Conservation (phyloP, 2,113 vertebrate genomes). For the Poeciliopsis occidentalis region DNA sequence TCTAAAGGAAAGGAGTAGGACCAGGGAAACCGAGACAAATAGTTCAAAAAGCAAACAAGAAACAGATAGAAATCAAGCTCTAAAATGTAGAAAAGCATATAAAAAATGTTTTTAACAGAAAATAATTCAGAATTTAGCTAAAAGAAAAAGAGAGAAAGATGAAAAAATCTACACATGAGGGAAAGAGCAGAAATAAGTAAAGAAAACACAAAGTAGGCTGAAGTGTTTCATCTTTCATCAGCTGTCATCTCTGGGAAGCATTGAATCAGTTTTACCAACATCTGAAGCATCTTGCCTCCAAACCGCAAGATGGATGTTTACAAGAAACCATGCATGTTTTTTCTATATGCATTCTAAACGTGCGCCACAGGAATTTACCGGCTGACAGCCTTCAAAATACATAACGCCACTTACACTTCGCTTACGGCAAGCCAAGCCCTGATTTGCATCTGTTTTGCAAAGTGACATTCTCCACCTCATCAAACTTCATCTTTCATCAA, state of each 20-base stretch:
- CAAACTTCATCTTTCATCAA: slow-evolving; percentile 10
- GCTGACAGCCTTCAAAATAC: slow-evolving; percentile 47
- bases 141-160: background rate
- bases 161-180: background rate
- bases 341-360: slow-evolving; percentile 13
- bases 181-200: background rate
- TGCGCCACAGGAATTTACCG: slow-evolving; percentile 9
- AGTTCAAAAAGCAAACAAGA: slow-evolving; percentile 43
- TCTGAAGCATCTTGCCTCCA: slow-evolving; percentile 28
- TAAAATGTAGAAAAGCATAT: slow-evolving; percentile 10
- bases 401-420: slow-evolving; percentile 20
- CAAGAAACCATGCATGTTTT: background rate
- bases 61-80: slow-evolving; percentile 17
- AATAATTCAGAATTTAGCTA: slow-evolving; percentile 25
- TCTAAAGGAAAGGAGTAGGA: slow-evolving; percentile 31
- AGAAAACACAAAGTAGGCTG: background rate
- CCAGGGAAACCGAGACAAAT: slow-evolving; percentile 44
- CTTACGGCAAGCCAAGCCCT: slow-evolving; percentile 23
- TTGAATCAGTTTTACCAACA: slow-evolving; percentile 24
- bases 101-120: slow-evolving; percentile 1
- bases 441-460: slow-evolving; percentile 65
- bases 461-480: slow-evolving; percentile 22
- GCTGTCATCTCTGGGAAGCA: slow-evolving; percentile 2
- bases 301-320: slow-evolving; percentile 5
- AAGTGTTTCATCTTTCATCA: slow-evolving; percentile 24